Evolutionary conservation across 2,888 invertebrate species (phyloP).

Genomic region (Laspeyria flexula): DNA sequence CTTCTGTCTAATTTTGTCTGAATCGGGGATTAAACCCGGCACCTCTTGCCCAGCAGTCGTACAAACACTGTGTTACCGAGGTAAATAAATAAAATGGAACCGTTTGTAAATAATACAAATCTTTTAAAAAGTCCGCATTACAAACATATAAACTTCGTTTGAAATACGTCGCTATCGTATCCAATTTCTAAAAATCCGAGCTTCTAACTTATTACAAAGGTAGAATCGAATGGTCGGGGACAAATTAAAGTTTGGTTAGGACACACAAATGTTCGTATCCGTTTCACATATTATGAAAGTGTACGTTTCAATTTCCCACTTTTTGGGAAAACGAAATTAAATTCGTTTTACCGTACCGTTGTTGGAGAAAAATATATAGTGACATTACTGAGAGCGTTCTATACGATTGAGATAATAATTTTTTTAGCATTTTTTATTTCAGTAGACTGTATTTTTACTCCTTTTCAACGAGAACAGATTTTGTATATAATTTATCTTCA

Average conservation of each 20-base stretch:
- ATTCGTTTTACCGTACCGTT: neutral
- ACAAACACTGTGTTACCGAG: too few species aligned
- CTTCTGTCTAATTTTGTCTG: too few species aligned
- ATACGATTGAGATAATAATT: too few species aligned
- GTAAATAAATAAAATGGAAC: too few species aligned
- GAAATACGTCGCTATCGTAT: neutral
- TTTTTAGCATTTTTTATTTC: too few species aligned
- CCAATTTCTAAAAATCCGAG: conserved; percentile 15
- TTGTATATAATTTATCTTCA: too few species aligned
- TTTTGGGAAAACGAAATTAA: conserved; percentile 4
- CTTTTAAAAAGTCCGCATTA: neutral
- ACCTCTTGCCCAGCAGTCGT: too few species aligned
- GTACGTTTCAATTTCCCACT: conserved; percentile 29
- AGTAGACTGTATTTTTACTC: too few species aligned
- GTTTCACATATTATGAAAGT: conserved; percentile 14
- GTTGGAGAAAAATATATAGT: too few species aligned
- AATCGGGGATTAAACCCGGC: too few species aligned
- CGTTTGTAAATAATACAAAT: neutral
- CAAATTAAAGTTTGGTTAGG: conserved; percentile 46
- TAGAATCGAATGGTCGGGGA: conserved; percentile 19
- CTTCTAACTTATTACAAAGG: conserved; percentile 29
- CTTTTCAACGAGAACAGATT: too few species aligned
- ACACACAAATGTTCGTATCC: conserved; percentile 17
- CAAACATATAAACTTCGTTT: neutral
- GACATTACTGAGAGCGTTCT: too few species aligned